A percentile compares a stretch with the other conserved stretches of the same genome.
These are phyloP conservation scores for Automeris io DNA, from an alignment of 2,888 invertebrate genomes.

Conservation along the genomic window DNA sequence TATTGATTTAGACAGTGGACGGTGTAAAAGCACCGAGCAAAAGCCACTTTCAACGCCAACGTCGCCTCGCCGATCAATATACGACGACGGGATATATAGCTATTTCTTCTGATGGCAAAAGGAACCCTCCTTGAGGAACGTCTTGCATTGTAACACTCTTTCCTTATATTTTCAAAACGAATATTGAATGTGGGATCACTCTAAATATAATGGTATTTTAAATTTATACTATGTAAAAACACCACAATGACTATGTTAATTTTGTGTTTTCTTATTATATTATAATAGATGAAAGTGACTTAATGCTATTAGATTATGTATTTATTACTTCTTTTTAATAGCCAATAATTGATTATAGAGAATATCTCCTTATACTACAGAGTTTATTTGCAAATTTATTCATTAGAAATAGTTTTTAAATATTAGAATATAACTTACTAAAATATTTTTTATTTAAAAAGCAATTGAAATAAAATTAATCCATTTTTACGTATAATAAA, in stretches of 20 bases:
- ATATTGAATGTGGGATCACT: too few species aligned
- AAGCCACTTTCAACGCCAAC: conserved; percentile 32
- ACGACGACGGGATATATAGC: conserved; percentile 59
- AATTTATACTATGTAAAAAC: neutral
- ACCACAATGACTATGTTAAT: neutral
- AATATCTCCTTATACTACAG: too few species aligned
- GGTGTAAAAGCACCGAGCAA: conserved; percentile 55
- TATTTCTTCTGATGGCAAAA: conserved; percentile 36
- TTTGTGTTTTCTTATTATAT: neutral
- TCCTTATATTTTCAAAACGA: neutral
- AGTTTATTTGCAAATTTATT: too few species aligned
- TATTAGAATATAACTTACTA: too few species aligned
- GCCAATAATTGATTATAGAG: too few species aligned
- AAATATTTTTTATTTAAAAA: too few species aligned
- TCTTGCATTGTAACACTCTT: neutral
- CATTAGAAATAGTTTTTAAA: too few species aligned
- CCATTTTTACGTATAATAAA: too few species aligned
- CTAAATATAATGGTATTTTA: neutral
- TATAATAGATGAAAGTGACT: too few species aligned
- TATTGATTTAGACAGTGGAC: conserved; percentile 11
- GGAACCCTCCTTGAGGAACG: neutral
- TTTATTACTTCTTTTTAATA: too few species aligned
- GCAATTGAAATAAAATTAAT: too few species aligned
- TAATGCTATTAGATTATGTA: too few species aligned
- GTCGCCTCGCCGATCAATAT: conserved; percentile 54